Conservation (phyloP, 2,113 vertebrate species). For the Microcebus tavaratra region DNA sequence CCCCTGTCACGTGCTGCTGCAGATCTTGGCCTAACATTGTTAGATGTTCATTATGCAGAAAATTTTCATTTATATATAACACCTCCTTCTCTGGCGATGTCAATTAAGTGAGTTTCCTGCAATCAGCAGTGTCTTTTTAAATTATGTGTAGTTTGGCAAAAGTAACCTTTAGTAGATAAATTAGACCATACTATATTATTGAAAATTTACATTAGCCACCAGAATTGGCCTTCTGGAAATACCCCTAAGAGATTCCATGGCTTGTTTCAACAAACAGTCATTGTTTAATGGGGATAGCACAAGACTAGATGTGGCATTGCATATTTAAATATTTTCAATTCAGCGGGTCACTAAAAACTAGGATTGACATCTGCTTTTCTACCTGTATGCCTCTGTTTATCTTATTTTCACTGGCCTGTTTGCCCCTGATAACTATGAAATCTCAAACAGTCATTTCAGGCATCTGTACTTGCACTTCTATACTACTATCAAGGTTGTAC, state of each 20-base stretch:
- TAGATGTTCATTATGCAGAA: neutral
- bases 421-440: neutral
- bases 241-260: neutral
- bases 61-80: neutral
- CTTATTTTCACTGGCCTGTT: neutral
- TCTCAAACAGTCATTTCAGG: neutral
- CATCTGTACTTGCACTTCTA: neutral
- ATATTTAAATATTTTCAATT: constrained; percentile 47
- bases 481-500: neutral
- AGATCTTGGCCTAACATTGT: neutral
- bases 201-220: constrained; percentile 30
- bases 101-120: neutral
- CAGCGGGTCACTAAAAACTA: neutral
- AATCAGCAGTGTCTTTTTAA: neutral
- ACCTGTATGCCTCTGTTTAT: neutral
- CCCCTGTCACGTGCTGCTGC: neutral
- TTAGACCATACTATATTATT: neutral
- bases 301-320: neutral
- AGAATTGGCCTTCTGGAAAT: constrained; percentile 9
- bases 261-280: neutral
- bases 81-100: neutral
- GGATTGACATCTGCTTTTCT: neutral
- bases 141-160: neutral
- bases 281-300: neutral
- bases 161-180: constrained; percentile 29